A percentile compares a stretch with the other conserved stretches of the same genome.
phyloP scores from a whole-genome alignment of 2,888 invertebrate genomes.

The Drosophila neonasuta region DNA sequence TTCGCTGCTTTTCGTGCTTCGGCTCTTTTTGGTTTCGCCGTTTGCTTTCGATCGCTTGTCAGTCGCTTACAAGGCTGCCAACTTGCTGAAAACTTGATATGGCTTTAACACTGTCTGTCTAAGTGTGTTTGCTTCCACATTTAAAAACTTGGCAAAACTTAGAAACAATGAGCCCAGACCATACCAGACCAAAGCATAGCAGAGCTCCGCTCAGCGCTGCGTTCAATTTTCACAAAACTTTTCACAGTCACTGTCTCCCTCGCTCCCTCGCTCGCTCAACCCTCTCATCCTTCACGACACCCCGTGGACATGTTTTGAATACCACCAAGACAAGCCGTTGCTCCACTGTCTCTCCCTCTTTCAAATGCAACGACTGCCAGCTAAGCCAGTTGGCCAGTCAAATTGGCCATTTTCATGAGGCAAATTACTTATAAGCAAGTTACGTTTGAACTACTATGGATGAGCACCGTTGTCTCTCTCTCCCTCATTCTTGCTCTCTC shows the following conservation, averaged over 20 bases:
- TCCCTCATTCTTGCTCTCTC: background rate
- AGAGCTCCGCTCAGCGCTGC: background rate
- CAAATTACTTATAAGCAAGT: slow-evolving; percentile 65
- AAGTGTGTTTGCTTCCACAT: slow-evolving; percentile 2
- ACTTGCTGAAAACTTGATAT: slow-evolving; percentile 20
- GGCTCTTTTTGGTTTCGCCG: background rate
- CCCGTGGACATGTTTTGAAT: slow-evolving; percentile 23
- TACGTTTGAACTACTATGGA: slow-evolving; percentile 40
- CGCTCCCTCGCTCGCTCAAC: background rate
- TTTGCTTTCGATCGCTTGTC: slow-evolving; percentile 12
- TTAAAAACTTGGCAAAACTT: slow-evolving; percentile 40
- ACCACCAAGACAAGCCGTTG: background rate
- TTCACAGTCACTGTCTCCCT: background rate
- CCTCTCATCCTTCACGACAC: no score
- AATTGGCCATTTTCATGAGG: slow-evolving; percentile 68
- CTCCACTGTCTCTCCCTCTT: background rate
- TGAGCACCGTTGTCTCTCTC: background rate
- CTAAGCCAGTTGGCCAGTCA: slow-evolving; percentile 40
- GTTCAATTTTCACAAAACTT: slow-evolving; percentile 37
- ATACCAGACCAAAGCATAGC: background rate
- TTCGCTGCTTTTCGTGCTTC: background rate
- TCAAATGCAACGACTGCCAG: background rate
- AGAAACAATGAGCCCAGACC: slow-evolving; percentile 35
- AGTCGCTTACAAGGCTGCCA: slow-evolving; percentile 6
- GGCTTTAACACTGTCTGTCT: slow-evolving; percentile 18